Conservation (phyloP, 2,888 invertebrate genomes). For the Alloscopus bannaensis region DNA sequence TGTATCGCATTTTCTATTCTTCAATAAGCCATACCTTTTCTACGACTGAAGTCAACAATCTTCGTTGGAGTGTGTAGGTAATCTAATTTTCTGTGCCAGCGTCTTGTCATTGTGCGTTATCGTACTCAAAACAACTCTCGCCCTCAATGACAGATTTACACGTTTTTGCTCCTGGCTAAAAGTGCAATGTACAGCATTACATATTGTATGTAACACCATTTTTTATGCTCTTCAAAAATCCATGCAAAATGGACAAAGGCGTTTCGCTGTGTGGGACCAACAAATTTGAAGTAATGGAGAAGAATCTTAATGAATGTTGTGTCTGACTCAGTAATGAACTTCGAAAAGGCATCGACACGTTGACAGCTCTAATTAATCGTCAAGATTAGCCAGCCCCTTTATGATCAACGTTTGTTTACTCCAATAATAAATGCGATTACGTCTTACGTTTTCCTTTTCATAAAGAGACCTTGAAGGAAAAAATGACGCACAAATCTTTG, state of each 20-base stretch:
- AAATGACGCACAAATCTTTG: constrained; percentile 13
- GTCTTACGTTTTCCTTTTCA: too few relatives aligned
- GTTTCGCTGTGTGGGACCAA: constrained; percentile 4
- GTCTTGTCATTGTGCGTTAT: constrained; percentile 44
- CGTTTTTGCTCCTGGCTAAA: constrained; percentile 40
- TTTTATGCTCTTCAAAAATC: too few relatives aligned
- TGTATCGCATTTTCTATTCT: constrained; percentile 25
- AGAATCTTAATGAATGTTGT: too few relatives aligned
- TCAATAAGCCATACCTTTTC: neutral
- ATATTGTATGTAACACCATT: too few relatives aligned
- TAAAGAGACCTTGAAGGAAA: constrained; percentile 27
- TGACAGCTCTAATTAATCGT: constrained; percentile 38
- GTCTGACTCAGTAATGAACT: constrained; percentile 28
- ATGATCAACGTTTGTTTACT: constrained; percentile 15
- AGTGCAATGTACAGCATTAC: too few relatives aligned
- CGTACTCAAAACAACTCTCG: constrained; percentile 53
- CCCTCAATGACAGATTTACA: constrained; percentile 62
- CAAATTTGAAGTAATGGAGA: too few relatives aligned
- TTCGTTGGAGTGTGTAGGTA: neutral
- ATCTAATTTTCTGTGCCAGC: constrained; percentile 24
- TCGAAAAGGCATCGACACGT: too few relatives aligned
- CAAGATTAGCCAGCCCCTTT: neutral
- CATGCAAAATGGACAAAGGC: constrained; percentile 58
- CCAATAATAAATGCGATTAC: constrained; percentile 29
- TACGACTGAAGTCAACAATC: constrained; percentile 23